Base-by-base conservation (phyloP, 2,113 vertebrate genomes). In the Odocoileus hemionus region DNA sequence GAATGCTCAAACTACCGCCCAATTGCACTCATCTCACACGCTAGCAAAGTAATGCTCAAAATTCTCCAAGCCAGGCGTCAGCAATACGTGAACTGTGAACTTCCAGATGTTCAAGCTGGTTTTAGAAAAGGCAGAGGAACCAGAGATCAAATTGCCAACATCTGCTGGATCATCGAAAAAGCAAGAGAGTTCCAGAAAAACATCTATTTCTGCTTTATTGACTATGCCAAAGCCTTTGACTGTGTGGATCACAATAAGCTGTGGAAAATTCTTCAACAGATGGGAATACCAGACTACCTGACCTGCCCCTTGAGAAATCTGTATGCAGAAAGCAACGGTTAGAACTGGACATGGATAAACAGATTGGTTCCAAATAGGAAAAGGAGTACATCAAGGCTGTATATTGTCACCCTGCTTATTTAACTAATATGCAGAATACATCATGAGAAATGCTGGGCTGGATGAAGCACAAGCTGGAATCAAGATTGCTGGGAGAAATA, bases 111-210 rank as follows among this genome's bases (percentile, higher is more conserved):
- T 70, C n/a, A 70, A 36, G n/a, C 19, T 36, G 19, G 19, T 36
- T 70, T 70, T 70, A 70, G 64, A 36, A 70, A 70, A 70, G 9
- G 17, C 64, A 70, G n/a, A 36, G 17, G n/a, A 36, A 70, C 64
- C 64, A 70, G n/a, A 21, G n/a, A 21, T 36, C 17, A 70, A 70
- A 70, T 36, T 70, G 64, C 4, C n/a, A 70, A 36, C 64, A 36
- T 70, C 64, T 0, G 4, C 17, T 36, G n/a, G 64, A 70, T 70
- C 64, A 36, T 36, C 0, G 0, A 70, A 70, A 70, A 70, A 36
- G 17, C n/a, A 70, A 70, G 64, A n/a, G 33, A 70, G 17, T 70
- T 70, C 2, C n/a, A 70, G 64, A 70, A 70, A 36, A 36, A 67
- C 64, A 67, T 67, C 16, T 67, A 67, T 36, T 67, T 67, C 64